Evolutionary conservation across 2,113 vertebrate species (phyloP).

Genomic region (Nanorana parkeri): DNA sequence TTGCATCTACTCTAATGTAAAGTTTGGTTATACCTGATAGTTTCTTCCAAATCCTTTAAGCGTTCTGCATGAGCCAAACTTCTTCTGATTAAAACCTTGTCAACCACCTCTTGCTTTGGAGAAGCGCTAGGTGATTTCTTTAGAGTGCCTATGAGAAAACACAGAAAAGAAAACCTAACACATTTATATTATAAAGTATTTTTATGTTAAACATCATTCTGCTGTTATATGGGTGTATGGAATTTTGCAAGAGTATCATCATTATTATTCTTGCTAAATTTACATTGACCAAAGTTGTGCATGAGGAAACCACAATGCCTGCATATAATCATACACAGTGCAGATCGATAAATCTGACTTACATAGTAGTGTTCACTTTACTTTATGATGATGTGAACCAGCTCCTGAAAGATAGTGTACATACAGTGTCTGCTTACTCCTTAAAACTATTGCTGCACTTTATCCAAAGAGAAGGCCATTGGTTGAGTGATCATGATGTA

Average conservation of each 20-base stretch:
- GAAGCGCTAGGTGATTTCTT: not conserved
- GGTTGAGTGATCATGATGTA: too few species aligned
- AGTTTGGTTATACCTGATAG: not conserved
- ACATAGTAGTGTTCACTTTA: too few species aligned
- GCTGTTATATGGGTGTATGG: not conserved
- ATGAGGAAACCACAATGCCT: too few species aligned
- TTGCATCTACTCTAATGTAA: not conserved
- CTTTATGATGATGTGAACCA: too few species aligned
- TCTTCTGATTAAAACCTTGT: conserved; percentile 40
- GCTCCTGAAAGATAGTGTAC: too few species aligned
- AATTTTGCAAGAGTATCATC: not conserved
- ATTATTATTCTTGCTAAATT: not conserved
- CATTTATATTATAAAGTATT: not conserved
- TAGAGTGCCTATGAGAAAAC: conserved; percentile 13
- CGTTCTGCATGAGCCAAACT: conserved; percentile 8
- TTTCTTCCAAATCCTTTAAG: conserved; percentile 1
- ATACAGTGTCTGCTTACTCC: too few species aligned
- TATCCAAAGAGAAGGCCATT: too few species aligned
- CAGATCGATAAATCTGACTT: too few species aligned
- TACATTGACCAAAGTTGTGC: not conserved
- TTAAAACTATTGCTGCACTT: too few species aligned
- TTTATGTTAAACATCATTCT: not conserved
- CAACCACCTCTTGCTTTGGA: conserved; percentile 14
- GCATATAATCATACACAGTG: too few species aligned
- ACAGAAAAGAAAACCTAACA: not conserved